These are phyloP conservation scores for Stichodactyla helianthus DNA, from an alignment of 64 coral and sea anemone genomes.

Conservation along the genomic window DNA sequence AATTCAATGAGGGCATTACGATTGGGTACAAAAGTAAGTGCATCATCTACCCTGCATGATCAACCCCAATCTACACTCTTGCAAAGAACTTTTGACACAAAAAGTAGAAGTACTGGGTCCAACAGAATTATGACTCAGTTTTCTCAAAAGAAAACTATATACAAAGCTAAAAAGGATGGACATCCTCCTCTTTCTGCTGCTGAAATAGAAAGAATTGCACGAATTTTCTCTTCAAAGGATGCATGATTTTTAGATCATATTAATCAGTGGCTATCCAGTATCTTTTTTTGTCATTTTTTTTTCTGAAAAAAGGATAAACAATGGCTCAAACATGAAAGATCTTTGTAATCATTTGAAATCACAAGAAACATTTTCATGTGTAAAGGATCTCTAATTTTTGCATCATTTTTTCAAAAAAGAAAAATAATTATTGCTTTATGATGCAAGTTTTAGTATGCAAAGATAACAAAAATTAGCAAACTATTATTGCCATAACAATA, in stretches of 20 bases:
- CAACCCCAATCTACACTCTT: slow-evolving; percentile 54
- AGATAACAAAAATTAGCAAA: too few species aligned
- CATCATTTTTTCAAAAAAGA: too few species aligned
- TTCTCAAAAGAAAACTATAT: slow-evolving; percentile 10
- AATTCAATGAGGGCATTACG: slow-evolving; percentile 73
- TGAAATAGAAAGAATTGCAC: slow-evolving; percentile 52
- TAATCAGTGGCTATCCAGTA: not conserved
- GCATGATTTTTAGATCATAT: not conserved
- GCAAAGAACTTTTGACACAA: slow-evolving; percentile 24
- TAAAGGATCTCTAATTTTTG: too few species aligned
- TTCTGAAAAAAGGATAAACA: too few species aligned
- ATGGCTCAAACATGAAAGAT: too few species aligned
- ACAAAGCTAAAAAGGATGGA: slow-evolving; percentile 31
- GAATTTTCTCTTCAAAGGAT: slow-evolving; percentile 37
- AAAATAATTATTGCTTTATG: too few species aligned
- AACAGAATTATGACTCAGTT: slow-evolving; percentile 27
- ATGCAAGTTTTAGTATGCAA: too few species aligned
- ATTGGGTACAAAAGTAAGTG: slow-evolving; percentile 24
- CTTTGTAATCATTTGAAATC: too few species aligned
- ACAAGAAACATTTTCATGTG: too few species aligned
- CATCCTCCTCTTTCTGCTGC: slow-evolving; percentile 25
- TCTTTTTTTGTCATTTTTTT: too few species aligned
- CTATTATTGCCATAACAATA: too few species aligned
- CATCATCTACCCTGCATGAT: not conserved
- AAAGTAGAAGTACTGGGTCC: not conserved